Percentiles rank a stretch among this genome's conserved stretches.
Conservation (phyloP, 2,113 vertebrate species). For the Origma solitaria region DNA sequence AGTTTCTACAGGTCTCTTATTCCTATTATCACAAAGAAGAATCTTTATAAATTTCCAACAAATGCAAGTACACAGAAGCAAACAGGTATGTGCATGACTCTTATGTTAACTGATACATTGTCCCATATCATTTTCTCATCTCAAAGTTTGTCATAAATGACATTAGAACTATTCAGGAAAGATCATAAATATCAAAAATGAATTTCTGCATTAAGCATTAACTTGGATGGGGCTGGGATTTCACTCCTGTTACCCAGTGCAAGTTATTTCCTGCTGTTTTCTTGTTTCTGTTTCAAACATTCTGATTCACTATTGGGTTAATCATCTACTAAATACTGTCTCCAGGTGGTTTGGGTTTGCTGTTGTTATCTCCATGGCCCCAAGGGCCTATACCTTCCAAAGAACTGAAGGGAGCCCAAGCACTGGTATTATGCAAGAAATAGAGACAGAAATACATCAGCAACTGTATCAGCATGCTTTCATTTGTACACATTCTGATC, state of each 20-base stretch:
- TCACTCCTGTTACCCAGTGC: background rate
- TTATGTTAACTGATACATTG: background rate
- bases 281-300: conserved; percentile 44
- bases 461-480: background rate
- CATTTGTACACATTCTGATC: background rate
- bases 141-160: conserved; percentile 38
- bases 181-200: conserved; percentile 36
- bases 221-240: background rate
- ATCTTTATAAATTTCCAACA: conserved; percentile 37
- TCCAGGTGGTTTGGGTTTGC: conserved; percentile 52
- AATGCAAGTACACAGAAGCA: background rate
- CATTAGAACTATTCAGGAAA: conserved; percentile 5
- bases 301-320: conserved; percentile 51
- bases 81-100: conserved; percentile 25
- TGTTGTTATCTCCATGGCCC: conserved; percentile 53
- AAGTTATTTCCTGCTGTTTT: conserved; percentile 46
- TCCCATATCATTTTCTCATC: conserved; percentile 14
- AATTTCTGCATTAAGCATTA: conserved; percentile 26
- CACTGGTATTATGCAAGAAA: conserved; percentile 22
- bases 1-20: conserved; percentile 24
- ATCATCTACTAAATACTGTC: conserved; percentile 43
- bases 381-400: conserved; percentile 11
- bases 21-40: background rate
- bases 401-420: background rate
- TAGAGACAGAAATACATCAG: conserved; percentile 2